Base-by-base conservation (phyloP, 2,113 vertebrate species). In the Seriola rivoliana region DNA sequence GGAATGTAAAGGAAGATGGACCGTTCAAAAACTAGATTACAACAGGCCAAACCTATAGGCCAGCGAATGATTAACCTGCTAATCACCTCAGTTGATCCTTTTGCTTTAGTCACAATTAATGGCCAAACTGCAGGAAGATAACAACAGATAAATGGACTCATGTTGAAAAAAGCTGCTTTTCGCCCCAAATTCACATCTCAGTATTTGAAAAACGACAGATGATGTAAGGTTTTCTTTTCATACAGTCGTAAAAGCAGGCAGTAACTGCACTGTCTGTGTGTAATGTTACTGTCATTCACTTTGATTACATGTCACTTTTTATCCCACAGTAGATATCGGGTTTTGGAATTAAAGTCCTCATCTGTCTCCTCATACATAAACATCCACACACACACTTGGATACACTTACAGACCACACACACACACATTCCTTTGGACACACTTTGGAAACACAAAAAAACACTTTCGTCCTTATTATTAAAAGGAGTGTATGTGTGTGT, bases 401-500 rank as follows among this genome's bases (percentile, higher is more conserved):
- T n/a, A 54, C 52, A 54, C 17, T 6, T 7, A 38, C 59, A 65
- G 57, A 63, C 58, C 74, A 66, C 59, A 67, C 63, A 2, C 63
- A 2, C 46, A 52, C 50, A 67, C 48, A 72, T 1, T 71, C 64
- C 57, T 78, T 23, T 12, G 0, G 50, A 73, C 23, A n/a, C 66
- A 17, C 65, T 71, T 54, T 78, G 78, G 66, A 67, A 77, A 0
- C 57, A 70, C 40, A 42, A 42, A 42, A 2, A 10, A 55, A 36
- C 13, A 63, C 29, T 29, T 12, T 9, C 4, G n/a, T 50, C 34
- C 23, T 72, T 58, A 67, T 74, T 40, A 21, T 42, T 42, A 42
- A 23, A 66, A 81, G 32, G 76, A 67, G 1, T 3, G 25, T 72
- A 67, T 67, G 73, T 29, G 34, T 40, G 40, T 40, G 40, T 42